A percentile compares a stretch with the other conserved stretches of the same genome.
Evolutionary conservation across 2,888 invertebrate genomes (phyloP).

Genomic region (Hermodice carunculata): DNA sequence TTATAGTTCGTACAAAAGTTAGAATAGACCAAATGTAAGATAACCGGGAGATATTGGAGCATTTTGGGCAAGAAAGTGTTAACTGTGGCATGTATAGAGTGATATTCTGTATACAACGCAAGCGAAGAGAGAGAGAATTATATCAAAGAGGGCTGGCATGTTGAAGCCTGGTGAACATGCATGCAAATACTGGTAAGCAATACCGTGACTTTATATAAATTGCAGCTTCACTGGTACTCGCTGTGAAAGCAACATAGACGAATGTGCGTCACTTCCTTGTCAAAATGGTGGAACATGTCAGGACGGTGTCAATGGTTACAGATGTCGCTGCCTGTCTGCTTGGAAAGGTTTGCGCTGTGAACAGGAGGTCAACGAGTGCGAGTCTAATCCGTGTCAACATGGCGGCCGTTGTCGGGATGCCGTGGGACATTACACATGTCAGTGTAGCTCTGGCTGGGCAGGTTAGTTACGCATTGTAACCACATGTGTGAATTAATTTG

Average conservation of each 20-base stretch:
- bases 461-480: slow-evolving; percentile 76
- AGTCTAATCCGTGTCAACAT: slow-evolving; percentile 92
- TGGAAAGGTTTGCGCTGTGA: slow-evolving; percentile 59
- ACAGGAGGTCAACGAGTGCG: slow-evolving; percentile 70
- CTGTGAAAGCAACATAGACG: slow-evolving; percentile 80
- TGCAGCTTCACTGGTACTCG: neutral
- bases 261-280: slow-evolving; percentile 92
- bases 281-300: slow-evolving; percentile 84
- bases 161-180: too few species aligned
- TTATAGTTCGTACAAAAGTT: too few species aligned
- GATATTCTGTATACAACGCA: too few species aligned
- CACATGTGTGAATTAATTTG: slow-evolving; percentile 75
- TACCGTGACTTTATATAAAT: neutral
- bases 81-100: too few species aligned
- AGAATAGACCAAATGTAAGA: too few species aligned
- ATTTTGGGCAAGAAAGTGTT: too few species aligned
- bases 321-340: slow-evolving; percentile 46
- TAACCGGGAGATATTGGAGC: too few species aligned
- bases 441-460: slow-evolving; percentile 40
- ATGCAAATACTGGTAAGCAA: too few species aligned
- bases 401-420: slow-evolving; percentile 73
- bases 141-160: too few species aligned
- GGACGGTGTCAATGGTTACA: neutral
- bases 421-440: slow-evolving; percentile 45
- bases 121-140: too few species aligned